Percentiles rank a stretch among this genome's conserved stretches.
Evolutionary conservation across 2,113 vertebrate species (phyloP).

Genomic region (Lota lota): DNA sequence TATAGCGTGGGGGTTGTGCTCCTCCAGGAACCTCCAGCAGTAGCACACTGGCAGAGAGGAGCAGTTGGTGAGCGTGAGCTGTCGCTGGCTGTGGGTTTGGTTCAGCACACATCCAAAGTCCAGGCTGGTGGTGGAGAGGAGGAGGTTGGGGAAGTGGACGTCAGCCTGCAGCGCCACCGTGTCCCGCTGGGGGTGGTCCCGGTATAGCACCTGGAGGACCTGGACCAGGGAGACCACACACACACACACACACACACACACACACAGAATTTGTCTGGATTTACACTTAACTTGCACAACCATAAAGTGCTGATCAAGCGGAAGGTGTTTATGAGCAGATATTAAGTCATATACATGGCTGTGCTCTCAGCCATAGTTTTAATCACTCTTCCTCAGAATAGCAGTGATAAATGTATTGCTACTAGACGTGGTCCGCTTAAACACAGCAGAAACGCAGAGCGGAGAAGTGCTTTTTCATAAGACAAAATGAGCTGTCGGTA

Average conservation of each 20-base stretch:
- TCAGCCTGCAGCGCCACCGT: conserved; percentile 69
- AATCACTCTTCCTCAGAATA: too few relatives aligned
- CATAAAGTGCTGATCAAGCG: too few relatives aligned
- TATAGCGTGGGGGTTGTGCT: conserved; percentile 24
- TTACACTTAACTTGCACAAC: too few relatives aligned
- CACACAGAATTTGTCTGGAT: too few relatives aligned
- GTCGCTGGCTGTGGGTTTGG: conserved; percentile 63
- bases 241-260: too few relatives aligned
- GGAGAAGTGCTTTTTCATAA: neutral
- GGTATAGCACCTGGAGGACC: conserved; percentile 71
- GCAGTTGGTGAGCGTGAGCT: conserved; percentile 78
- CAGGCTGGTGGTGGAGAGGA: conserved; percentile 69
- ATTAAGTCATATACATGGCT: too few relatives aligned
- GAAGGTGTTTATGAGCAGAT: too few relatives aligned
- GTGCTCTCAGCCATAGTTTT: too few relatives aligned
- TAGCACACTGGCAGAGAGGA: conserved; percentile 78
- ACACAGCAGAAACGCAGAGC: neutral
- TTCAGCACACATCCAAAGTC: conserved; percentile 86
- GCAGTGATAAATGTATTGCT: too few relatives aligned
- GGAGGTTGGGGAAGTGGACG: conserved; percentile 81
- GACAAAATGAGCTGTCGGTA: conserved; percentile 16
- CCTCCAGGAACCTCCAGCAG: conserved; percentile 75
- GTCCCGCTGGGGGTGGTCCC: conserved; percentile 77
- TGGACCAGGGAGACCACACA: conserved; percentile 6
- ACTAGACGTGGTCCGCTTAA: neutral